Base-by-base conservation (phyloP, 2,113 vertebrate genomes). In the Perca fluviatilis region DNA sequence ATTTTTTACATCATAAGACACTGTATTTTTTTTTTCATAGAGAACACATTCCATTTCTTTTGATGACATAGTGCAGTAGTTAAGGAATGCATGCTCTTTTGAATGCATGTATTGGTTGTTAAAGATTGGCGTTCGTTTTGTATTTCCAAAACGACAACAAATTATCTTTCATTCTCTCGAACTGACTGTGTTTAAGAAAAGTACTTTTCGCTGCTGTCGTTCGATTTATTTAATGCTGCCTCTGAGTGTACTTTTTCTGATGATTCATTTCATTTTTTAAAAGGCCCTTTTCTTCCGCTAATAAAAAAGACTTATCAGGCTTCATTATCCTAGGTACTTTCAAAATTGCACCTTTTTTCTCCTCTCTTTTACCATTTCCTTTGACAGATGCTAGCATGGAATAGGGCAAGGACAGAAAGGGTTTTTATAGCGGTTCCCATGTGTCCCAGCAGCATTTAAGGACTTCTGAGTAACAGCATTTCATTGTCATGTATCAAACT, bases 281-380 rank as follows among this genome's bases (percentile, higher is more conserved):
- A 80, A 77, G 25, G 2, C 47, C 72, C 64, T 74, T 84, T 72
- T 77, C 19, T 23, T 74, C 43, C 16, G 62, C 23, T 81, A 73
- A 78, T 67, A 74, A 73, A 66, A 82, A 77, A 50, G 46, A 65
- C 27, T 60, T 79, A 76, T 79, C 63, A 72, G 27, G 13, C 46
- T 66, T 80, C n/a, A 77, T 86, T 81, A 47, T 71, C 27, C 68
- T 23, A 1, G 6, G 3, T 50, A 16, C 49, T 73, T 75, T 84
- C 8, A 73, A 69, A 81, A 50, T 68, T 75, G 19, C n/a, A 27
- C 23, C 1, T 82, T 50, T 43, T 13, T 25, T 27, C n/a, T 15
- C 10, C 13, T 47, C 53, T 49, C 40, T 50, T 72, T 51, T 2
- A 18, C 51, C 25, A 67, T 65, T 83, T 75, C 25, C 33, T 83